A percentile compares a stretch with the other conserved stretches of the same genome.
phyloP scores from a whole-genome alignment of 2,888 invertebrate species.

The Pollenia amentaria region DNA sequence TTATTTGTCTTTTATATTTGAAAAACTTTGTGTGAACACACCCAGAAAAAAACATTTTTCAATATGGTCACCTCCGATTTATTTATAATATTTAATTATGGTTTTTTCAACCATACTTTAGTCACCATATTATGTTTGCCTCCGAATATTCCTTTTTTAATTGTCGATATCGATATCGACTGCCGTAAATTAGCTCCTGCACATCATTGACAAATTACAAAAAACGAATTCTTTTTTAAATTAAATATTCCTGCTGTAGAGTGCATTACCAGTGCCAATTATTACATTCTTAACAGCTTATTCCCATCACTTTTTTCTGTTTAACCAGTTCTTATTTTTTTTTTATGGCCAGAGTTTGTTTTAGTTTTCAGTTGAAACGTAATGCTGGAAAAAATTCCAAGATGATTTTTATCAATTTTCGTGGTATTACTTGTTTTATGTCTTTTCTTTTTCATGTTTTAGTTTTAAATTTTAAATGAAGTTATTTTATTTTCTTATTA shows the following conservation, averaged over 20 bases:
- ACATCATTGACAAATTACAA: no score
- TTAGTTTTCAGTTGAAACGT: slow-evolving; percentile 55
- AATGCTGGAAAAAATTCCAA: slow-evolving; percentile 62
- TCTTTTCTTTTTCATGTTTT: slow-evolving; percentile 5
- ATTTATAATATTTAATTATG: no score
- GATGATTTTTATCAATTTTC: slow-evolving; percentile 73
- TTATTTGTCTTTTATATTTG: no score
- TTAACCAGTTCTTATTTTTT: slow-evolving; percentile 37
- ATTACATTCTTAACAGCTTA: slow-evolving; percentile 52
- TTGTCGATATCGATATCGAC: no score
- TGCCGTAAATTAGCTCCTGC: no score
- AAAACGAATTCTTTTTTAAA: not conserved
- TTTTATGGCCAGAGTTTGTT: slow-evolving; percentile 35
- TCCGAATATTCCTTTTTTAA: no score
- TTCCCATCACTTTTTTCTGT: slow-evolving; percentile 10
- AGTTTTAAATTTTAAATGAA: slow-evolving; percentile 62
- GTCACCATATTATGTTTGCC: no score
- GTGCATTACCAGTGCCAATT: slow-evolving; percentile 44
- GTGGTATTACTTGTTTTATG: slow-evolving; percentile 66
- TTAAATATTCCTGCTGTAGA: not conserved
- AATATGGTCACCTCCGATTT: no score
- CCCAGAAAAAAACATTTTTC: no score
- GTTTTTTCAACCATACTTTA: no score
- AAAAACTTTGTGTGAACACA: no score
- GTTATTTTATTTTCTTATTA: slow-evolving; percentile 62